Conservation (phyloP, 2,888 invertebrate species). For the Eledona agricola region DNA sequence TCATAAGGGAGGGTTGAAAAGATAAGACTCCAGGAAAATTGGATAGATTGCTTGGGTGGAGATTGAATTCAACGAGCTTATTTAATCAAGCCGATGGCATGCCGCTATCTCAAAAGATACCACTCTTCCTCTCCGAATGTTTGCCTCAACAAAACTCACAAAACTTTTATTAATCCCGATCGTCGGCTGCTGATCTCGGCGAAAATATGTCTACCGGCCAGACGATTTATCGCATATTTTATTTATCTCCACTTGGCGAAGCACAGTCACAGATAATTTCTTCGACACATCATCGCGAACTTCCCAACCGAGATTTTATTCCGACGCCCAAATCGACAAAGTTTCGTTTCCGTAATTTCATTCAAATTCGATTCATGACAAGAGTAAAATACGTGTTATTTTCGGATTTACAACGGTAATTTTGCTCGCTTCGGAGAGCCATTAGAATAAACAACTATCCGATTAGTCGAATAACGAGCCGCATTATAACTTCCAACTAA, state of each 20-base stretch:
- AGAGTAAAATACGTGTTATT: conserved; percentile 20
- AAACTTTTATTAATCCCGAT: conserved; percentile 34
- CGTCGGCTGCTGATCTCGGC: conserved; percentile 37
- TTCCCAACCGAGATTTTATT: no score
- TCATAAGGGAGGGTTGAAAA: conserved; percentile 58
- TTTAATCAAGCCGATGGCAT: conserved; percentile 55
- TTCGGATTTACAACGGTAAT: conserved; percentile 26
- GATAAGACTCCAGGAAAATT: conserved; percentile 62
- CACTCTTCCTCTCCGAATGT: conserved; percentile 34
- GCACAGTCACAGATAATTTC: conserved; percentile 25
- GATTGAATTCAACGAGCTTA: conserved; percentile 63
- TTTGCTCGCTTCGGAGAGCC: conserved; percentile 4
- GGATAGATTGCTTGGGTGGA: conserved; percentile 59
- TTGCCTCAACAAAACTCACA: conserved; percentile 59
- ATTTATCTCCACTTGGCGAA: conserved; percentile 32
- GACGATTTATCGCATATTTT: conserved; percentile 41
- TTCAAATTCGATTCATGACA: conserved; percentile 18
- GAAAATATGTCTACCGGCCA: conserved; percentile 41
- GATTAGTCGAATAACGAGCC: conserved; percentile 24
- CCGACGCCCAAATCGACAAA: no score
- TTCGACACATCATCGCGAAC: no score
- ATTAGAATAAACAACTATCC: conserved; percentile 24
- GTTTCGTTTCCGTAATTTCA: conserved; percentile 11
- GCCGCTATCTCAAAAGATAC: conserved; percentile 41
- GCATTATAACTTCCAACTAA: conserved; percentile 5